These are phyloP conservation scores for Nymphalis urticae DNA, from an alignment of 2,888 invertebrate species.

Conservation along the genomic window DNA sequence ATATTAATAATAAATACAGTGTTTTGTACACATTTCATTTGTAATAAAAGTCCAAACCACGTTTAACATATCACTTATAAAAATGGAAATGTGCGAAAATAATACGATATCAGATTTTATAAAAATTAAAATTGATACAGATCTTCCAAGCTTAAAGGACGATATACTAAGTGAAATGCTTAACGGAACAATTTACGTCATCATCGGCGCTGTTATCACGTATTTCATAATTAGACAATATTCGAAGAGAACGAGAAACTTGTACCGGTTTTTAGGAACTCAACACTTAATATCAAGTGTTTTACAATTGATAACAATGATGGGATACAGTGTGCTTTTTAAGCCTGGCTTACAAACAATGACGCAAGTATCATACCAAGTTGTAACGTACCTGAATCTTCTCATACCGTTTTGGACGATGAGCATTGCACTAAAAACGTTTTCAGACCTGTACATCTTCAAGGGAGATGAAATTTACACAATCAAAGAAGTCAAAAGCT, in stretches of 20 bases:
- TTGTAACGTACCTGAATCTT: slow-evolving; percentile 13
- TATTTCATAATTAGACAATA: neutral
- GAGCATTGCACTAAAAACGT: slow-evolving; percentile 33
- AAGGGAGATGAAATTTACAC: slow-evolving; percentile 30
- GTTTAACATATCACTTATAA: neutral
- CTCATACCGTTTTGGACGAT: slow-evolving; percentile 37
- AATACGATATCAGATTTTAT: neutral
- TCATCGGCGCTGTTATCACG: neutral
- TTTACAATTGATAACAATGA: slow-evolving; percentile 9
- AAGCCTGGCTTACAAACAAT: neutral
- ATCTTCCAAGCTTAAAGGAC: neutral
- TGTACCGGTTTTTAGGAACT: slow-evolving; percentile 1
- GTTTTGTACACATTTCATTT: neutral
- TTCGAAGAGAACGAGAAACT: neutral
- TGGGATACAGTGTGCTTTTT: neutral
- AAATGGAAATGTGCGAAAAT: neutral
- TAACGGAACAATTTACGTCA: neutral
- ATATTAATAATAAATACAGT: neutral
- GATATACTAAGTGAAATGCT: neutral
- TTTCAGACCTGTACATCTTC: slow-evolving; percentile 37
- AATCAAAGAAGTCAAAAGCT: slow-evolving; percentile 23
- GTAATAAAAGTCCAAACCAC: neutral
- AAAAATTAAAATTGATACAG: neutral
- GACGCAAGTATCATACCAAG: slow-evolving; percentile 1
- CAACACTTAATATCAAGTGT: slow-evolving; percentile 22